Evolutionary conservation across 2,797 vertebrate species (phyloP), one percentile per base, ranked within the genome.

Genomic region (Spea hammondii): DNA sequence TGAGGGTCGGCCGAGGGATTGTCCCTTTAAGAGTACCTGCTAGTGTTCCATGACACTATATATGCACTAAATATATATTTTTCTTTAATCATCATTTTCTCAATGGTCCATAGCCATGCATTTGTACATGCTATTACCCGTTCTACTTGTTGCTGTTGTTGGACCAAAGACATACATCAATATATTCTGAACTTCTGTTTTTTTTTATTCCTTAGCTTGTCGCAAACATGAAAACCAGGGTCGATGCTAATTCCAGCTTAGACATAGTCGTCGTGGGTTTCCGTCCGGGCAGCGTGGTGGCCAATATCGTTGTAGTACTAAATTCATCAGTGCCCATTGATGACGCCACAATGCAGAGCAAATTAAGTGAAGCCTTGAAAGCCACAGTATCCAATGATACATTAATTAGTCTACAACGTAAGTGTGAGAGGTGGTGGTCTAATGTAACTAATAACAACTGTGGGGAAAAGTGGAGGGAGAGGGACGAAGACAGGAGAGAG

Each of bases 261-360:
- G 0, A 84, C 4, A n/a, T 90, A 4, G 0, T 57, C 0, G 6
- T 90, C 5, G 47, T 89, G 59, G 86, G 84, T 59, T 88, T 87
- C 84, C 84, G 76, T 65, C n/a, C 32, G 6, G 87, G 89, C 6
- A 88, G 84, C 0, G 84, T 90, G 46, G 0, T 44, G 0, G 84
- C 68, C 60, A 9, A 86, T 71, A 85, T 88, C 11, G 45, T 82
- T 72, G 83, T 84, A 46, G 11, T 85, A 0, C 13, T 87, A 71
- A 5, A 10, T 8, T 4, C 87, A 1, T 47, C 53, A 14, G 0
- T 0, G 2, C 0, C 17, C 4, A 74, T 89, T 69, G 83, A 4
- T 1, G 0, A 74, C 0, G 1, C 32, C 0, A 5, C 0, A 1
- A 0, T 77, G 8, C 46, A 53, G 50, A 0, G 0, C 3, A 0